Evolutionary conservation across 2,888 invertebrate species (phyloP), one percentile per base, ranked within the genome.

Genomic region (Anoplius nigerrimus): DNA sequence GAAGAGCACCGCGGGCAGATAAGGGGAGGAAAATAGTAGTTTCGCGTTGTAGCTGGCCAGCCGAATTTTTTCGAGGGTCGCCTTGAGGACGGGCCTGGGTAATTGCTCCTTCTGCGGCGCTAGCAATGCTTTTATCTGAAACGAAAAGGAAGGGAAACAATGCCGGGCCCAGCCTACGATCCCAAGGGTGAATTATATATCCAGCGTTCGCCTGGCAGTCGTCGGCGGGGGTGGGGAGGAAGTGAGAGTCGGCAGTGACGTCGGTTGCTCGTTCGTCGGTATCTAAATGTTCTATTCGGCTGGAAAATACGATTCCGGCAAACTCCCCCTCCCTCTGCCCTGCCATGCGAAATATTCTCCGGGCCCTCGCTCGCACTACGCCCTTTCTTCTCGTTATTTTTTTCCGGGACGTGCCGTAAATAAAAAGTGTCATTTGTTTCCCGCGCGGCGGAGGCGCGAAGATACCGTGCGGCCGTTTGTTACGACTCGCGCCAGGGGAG

Each of bases 11-110:
- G 93, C 91, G 8, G 90, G 89, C 8, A 92, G 79, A 81, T 94
- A 90, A 0, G 94, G 94, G 2, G 91, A 90, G 34, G 87, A 89
- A 85, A 94, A 93, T 76, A 95, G 90, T 0, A 93, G 93, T 55
- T 90, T 91, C 54, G 94, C 88, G 88, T 95, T 94, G 4, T 90
- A 87, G 80, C 90, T 90, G 0, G 93, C 93, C 1, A 91, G 91
- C 6, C 90, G 89, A 18, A 94, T 82, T 0, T 91, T 91, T 59
- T 90, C 90, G 18, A 90, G 75, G 2, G 90, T 75, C 52, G 69
- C 74, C 66, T 76, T 66, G 64, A 69, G 71, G 20, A 76, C 62
- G 58, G 76, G 66, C 22, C 60, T 71, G 43, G 70, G 56, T 72
- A 71, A 74, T 74, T 74, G 75, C 70, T 63, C 61, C 58, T 69